phyloP scores from a whole-genome alignment of 2,797 vertebrate genomes.

The Anguilla marmorata region DNA sequence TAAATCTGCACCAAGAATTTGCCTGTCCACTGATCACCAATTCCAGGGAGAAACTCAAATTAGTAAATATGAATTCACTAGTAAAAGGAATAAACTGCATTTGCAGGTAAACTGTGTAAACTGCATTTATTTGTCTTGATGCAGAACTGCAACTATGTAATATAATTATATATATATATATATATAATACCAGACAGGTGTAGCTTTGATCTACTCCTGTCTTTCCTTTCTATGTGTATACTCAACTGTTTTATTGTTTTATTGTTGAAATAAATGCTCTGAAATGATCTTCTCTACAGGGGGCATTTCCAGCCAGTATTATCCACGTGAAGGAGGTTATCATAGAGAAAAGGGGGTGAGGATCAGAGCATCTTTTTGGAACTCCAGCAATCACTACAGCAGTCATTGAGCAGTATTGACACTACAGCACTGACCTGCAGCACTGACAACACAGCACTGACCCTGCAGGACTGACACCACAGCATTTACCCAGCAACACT shows the following conservation, averaged over 20 bases:
- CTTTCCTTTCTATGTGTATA: not conserved
- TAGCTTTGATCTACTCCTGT: not conserved
- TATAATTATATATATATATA: too few species aligned
- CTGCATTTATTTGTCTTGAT: not conserved
- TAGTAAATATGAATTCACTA: too few species aligned
- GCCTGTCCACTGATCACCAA: too few species aligned
- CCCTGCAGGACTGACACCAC: too few species aligned
- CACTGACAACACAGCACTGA: not conserved
- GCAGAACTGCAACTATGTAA: not conserved
- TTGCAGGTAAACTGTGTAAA: too few species aligned
- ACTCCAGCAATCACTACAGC: not conserved
- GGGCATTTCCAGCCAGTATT: conserved; percentile 88
- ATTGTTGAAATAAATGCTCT: not conserved
- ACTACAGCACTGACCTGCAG: not conserved
- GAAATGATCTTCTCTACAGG: conserved; percentile 65
- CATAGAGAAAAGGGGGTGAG: conserved; percentile 85
- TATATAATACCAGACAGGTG: not conserved
- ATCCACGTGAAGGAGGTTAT: conserved; percentile 85
- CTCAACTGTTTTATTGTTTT: not conserved
- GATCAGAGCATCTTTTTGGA: not conserved
- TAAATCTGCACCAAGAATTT: not conserved
- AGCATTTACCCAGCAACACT: not conserved
- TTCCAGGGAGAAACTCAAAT: too few species aligned
- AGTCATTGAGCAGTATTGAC: not conserved
- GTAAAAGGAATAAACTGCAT: too few species aligned